Percentiles rank a stretch among this genome's conserved stretches.
phyloP scores from a whole-genome alignment of 1,140 invertebrate genomes.

The Meloidogyne chitwoodi region DNA sequence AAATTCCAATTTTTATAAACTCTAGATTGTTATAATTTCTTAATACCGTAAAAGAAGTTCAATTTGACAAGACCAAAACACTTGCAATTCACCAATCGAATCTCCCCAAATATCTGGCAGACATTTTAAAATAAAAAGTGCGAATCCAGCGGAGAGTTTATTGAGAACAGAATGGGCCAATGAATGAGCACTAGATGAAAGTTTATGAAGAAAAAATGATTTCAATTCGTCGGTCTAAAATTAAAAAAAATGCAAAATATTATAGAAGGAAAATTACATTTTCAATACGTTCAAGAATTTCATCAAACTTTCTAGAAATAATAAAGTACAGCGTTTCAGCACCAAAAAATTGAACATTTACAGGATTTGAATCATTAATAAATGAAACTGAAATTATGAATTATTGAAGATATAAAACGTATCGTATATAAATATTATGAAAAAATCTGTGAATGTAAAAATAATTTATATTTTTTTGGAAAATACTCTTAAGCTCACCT shows the following conservation, averaged over 20 bases:
- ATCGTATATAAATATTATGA: no score
- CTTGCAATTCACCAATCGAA: conserved; percentile 6
- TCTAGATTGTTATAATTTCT: background rate
- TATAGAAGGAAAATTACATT: background rate
- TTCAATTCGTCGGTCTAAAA: conserved; percentile 11
- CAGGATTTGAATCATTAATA: background rate
- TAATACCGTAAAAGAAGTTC: conserved; percentile 16
- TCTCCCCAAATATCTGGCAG: conserved; percentile 20
- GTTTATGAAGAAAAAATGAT: conserved; percentile 8
- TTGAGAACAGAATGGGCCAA: conserved; percentile 19
- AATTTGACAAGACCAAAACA: conserved; percentile 12
- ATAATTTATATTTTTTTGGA: no score
- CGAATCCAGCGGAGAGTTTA: conserved; percentile 17
- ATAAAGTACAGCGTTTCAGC: conserved; percentile 1
- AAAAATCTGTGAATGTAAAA: no score
- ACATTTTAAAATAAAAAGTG: conserved; percentile 19
- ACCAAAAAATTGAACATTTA: conserved; percentile 24
- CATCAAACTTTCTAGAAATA: conserved; percentile 4
- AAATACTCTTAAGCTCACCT: no score
- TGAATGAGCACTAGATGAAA: conserved; percentile 4
- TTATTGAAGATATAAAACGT: no score
- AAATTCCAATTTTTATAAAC: background rate
- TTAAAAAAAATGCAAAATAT: background rate
- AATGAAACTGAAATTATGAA: background rate
- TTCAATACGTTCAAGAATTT: conserved; percentile 10